phyloP scores from a whole-genome alignment of 2,888 invertebrate genomes.

The Dicranocentrus wangi region DNA sequence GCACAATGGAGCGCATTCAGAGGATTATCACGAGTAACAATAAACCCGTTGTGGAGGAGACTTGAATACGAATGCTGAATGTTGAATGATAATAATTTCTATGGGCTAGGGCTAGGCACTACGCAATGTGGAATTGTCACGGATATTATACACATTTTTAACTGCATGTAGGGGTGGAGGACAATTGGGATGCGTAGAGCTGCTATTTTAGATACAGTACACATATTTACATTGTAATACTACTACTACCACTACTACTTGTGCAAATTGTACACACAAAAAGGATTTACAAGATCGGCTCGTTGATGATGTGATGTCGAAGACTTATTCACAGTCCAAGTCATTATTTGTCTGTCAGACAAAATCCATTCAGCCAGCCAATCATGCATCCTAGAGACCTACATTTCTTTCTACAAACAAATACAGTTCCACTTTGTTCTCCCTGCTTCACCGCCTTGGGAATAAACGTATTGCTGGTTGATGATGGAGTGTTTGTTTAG shows the following conservation, averaged over 20 bases:
- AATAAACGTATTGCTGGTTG: no score
- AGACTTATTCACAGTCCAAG: neutral
- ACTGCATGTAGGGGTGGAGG: no score
- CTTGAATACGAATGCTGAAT: constrained; percentile 18
- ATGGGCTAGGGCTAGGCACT: neutral
- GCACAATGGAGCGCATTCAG: constrained; percentile 8
- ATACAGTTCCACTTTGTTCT: neutral
- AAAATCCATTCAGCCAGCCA: constrained; percentile 53
- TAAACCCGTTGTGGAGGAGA: constrained; percentile 29
- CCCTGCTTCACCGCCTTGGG: no score
- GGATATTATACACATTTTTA: neutral
- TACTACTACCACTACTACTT: no score
- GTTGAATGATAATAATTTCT: neutral
- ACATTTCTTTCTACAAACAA: constrained; percentile 38
- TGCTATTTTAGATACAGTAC: no score
- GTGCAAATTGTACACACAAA: constrained; percentile 10
- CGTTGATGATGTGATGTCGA: neutral
- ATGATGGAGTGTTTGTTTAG: no score
- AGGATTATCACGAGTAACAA: constrained; percentile 29
- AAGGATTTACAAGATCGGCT: neutral
- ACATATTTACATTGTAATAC: no score
- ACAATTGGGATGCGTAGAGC: no score
- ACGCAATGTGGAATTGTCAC: constrained; percentile 16
- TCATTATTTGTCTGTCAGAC: constrained; percentile 18
- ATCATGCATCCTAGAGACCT: constrained; percentile 71